Percentiles rank a stretch among this genome's conserved stretches.
Conservation (phyloP, 2,797 vertebrate species). For the Urophycis tenuis region DNA sequence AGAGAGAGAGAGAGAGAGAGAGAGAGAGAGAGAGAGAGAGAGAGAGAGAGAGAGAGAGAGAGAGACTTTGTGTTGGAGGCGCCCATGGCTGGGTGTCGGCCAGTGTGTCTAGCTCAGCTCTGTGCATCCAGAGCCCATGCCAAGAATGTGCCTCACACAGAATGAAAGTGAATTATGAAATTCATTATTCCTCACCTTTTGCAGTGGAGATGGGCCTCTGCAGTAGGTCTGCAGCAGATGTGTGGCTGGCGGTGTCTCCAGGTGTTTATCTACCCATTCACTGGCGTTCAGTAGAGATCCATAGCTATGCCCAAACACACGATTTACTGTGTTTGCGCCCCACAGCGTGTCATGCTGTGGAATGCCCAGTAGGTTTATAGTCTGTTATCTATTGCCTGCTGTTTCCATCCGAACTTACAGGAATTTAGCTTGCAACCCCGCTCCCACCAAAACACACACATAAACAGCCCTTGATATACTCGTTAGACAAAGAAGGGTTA, state of each 20-base stretch:
- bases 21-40: too few species aligned
- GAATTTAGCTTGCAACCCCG: conserved; percentile 23
- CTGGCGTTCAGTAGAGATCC: neutral
- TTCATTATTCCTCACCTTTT: conserved; percentile 1
- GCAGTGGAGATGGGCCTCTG: neutral
- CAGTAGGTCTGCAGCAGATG: neutral
- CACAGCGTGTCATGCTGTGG: neutral
- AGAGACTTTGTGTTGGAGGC: conserved; percentile 55
- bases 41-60: too few species aligned
- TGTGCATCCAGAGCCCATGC: conserved; percentile 39
- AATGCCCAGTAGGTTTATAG: conserved; percentile 32
- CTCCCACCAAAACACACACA: neutral
- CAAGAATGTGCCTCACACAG: conserved; percentile 21
- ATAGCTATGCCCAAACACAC: conserved; percentile 3
- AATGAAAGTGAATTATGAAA: conserved; percentile 14
- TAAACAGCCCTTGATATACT: conserved; percentile 30
- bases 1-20: too few species aligned
- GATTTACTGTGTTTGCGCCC: neutral
- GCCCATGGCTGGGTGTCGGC: conserved; percentile 47
- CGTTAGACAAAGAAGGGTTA: conserved; percentile 37
- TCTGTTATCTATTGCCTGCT: conserved; percentile 36
- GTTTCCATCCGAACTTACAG: conserved; percentile 31
- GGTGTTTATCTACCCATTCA: neutral
- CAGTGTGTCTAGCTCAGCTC: conserved; percentile 33
- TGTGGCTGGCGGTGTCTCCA: neutral